phyloP scores from a whole-genome alignment of 2,888 invertebrate species.

The Apantesis nais region DNA sequence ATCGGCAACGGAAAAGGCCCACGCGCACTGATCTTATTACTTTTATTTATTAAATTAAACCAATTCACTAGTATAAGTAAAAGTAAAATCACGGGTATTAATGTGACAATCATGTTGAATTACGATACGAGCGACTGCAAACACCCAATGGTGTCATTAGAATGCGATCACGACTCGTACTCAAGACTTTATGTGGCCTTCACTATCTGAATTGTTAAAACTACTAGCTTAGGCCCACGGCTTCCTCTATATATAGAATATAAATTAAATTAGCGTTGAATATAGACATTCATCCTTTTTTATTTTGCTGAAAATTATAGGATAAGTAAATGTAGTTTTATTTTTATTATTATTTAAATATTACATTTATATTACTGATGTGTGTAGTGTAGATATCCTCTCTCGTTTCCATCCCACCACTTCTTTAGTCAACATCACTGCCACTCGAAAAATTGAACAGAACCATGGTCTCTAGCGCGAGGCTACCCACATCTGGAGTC shows the following conservation, averaged over 20 bases:
- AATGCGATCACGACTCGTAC: background rate
- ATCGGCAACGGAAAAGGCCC: slow-evolving; percentile 75
- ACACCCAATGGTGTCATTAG: background rate
- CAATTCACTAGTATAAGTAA: slow-evolving; percentile 56
- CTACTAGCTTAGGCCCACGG: background rate
- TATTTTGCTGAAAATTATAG: too few species aligned
- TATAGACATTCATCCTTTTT: too few species aligned
- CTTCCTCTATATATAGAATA: background rate
- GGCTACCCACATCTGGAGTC: too few species aligned
- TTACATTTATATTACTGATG: too few species aligned
- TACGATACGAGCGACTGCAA: background rate
- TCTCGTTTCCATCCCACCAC: too few species aligned
- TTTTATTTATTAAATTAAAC: slow-evolving; percentile 53
- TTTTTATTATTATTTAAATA: too few species aligned
- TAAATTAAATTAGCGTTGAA: too few species aligned
- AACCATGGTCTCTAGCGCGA: too few species aligned
- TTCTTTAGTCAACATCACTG: too few species aligned
- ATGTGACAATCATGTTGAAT: background rate
- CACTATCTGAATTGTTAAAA: background rate
- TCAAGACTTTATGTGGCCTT: background rate
- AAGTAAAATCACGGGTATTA: background rate
- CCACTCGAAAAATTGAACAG: too few species aligned
- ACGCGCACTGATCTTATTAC: slow-evolving; percentile 48
- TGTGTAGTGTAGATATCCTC: too few species aligned
- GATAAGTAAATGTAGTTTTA: too few species aligned